Conservation (phyloP, 2,888 invertebrate species). For the Pterostichus niger region DNA sequence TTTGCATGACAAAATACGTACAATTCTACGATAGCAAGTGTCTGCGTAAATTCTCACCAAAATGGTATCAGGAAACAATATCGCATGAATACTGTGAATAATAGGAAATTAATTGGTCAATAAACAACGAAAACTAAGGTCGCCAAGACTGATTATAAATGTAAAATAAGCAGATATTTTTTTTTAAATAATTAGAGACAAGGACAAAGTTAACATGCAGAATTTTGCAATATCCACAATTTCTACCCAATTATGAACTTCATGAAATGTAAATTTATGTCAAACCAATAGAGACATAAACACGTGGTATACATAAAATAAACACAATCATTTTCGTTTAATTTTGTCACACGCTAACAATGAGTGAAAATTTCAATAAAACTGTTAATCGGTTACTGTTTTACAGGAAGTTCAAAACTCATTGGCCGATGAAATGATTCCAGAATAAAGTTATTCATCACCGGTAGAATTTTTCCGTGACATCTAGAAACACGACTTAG, state of each 20-base stretch:
- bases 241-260: constrained; percentile 39
- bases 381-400: constrained; percentile 19
- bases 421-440: neutral
- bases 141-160: constrained; percentile 45
- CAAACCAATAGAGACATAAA: constrained; percentile 12
- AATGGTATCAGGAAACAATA: constrained; percentile 5
- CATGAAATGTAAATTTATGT: constrained; percentile 20
- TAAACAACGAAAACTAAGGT: constrained; percentile 50
- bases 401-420: constrained; percentile 46
- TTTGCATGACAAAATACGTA: constrained; percentile 23
- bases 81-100: constrained; percentile 19
- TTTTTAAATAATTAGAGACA: constrained; percentile 17
- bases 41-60: constrained; percentile 13
- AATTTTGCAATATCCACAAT: constrained; percentile 42
- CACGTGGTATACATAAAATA: constrained; percentile 33
- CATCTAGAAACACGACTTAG: constrained; percentile 59
- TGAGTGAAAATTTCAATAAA: constrained; percentile 7
- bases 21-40: neutral
- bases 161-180: constrained; percentile 48
- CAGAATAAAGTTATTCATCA: constrained; percentile 23
- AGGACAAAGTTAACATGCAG: constrained; percentile 30
- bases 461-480: constrained; percentile 60
- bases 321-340: neutral
- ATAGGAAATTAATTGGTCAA: constrained; percentile 48
- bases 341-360: constrained; percentile 6